These are phyloP conservation scores for Echiichthys vipera DNA, from an alignment of 2,797 vertebrate genomes.

Conservation along the genomic window DNA sequence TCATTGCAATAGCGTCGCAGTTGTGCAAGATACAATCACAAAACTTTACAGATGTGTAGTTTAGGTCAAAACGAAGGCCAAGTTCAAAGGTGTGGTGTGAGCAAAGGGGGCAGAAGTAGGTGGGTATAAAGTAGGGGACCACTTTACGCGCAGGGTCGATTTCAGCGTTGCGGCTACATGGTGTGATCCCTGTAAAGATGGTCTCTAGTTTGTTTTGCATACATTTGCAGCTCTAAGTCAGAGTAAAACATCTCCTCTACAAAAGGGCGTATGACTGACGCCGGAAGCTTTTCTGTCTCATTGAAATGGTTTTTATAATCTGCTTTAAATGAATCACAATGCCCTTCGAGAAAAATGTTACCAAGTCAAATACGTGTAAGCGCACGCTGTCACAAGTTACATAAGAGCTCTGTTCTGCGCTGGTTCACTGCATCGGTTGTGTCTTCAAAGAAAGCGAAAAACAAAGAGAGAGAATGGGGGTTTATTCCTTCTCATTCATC, in stretches of 20 bases:
- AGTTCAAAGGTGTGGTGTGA: too few relatives aligned
- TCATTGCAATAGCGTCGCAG: too few relatives aligned
- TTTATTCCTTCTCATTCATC: constrained; percentile 42
- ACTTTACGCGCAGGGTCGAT: too few relatives aligned
- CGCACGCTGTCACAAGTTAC: constrained; percentile 1
- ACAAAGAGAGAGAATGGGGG: constrained; percentile 9
- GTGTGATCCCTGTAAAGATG: too few relatives aligned
- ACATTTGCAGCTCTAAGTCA: not conserved
- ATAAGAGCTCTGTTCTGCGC: constrained; percentile 20
- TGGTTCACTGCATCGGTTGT: constrained; percentile 26
- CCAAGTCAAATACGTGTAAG: constrained; percentile 26
- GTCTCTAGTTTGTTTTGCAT: not conserved
- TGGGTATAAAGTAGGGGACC: too few relatives aligned
- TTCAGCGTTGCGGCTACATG: too few relatives aligned
- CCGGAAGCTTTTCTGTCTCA: constrained; percentile 3
- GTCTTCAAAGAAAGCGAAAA: constrained; percentile 23
- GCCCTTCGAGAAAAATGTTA: constrained; percentile 5
- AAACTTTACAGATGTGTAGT: too few relatives aligned
- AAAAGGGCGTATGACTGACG: not conserved
- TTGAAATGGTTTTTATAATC: constrained; percentile 30
- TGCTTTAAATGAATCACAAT: constrained; percentile 39
- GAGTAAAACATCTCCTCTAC: not conserved
- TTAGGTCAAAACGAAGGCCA: too few relatives aligned
- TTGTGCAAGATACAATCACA: too few relatives aligned
- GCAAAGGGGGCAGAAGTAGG: too few relatives aligned